Evolutionary conservation across 2,888 invertebrate genomes (phyloP).

Genomic region (Noctua janthe): DNA sequence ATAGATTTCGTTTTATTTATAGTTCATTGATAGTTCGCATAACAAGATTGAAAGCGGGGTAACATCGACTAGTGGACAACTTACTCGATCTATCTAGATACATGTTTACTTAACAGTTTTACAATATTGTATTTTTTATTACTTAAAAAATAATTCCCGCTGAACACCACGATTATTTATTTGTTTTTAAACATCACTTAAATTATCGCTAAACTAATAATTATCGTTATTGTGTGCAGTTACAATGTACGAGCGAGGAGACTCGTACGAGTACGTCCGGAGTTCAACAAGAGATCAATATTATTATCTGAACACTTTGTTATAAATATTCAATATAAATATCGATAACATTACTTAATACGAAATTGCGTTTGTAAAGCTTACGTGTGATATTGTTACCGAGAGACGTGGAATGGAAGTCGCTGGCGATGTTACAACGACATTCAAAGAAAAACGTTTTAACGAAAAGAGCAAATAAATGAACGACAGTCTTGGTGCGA

Average conservation of each 20-base stretch:
- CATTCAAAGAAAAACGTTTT: conserved; percentile 80
- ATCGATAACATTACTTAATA: conserved; percentile 77
- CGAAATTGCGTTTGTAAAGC: conserved; percentile 83
- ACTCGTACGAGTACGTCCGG: conserved; percentile 75
- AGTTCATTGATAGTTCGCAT: conserved; percentile 83
- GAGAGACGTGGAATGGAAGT: conserved; percentile 83
- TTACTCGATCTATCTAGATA: conserved; percentile 88
- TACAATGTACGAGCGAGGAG: conserved; percentile 79
- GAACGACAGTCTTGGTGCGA: conserved; percentile 89
- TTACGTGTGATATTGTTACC: conserved; percentile 76
- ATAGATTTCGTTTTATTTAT: conserved; percentile 79
- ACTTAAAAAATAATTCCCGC: conserved; percentile 89
- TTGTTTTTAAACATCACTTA: conserved; percentile 86
- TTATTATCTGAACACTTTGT: conserved; percentile 89
- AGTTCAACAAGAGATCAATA: conserved; percentile 80
- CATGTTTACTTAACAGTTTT: conserved; percentile 89
- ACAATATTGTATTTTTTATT: conserved; percentile 85
- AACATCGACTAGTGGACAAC: conserved; percentile 89
- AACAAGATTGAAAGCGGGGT: conserved; percentile 87
- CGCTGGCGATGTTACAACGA: conserved; percentile 81
- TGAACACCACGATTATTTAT: conserved; percentile 89
- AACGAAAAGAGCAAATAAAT: conserved; percentile 86
- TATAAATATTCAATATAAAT: conserved; percentile 81
- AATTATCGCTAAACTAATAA: conserved; percentile 87
- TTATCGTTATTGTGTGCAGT: conserved; percentile 88